A percentile compares a stretch with the other conserved stretches of the same genome.
phyloP scores from a whole-genome alignment of 2,888 invertebrate species.

The Sisyra terminalis region DNA sequence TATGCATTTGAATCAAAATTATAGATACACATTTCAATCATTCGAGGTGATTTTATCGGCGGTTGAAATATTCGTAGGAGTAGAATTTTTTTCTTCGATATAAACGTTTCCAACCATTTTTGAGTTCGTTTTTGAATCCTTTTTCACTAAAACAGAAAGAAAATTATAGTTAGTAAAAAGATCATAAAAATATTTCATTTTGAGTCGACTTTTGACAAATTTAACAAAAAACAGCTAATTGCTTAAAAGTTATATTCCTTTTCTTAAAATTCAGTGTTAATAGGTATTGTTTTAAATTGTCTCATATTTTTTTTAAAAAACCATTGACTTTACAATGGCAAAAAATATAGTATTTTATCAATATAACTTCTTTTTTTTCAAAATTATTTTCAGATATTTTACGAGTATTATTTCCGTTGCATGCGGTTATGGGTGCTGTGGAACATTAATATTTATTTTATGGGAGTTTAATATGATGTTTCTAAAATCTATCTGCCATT shows the following conservation, averaged over 20 bases:
- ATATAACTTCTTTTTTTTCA: background rate
- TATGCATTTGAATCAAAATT: background rate
- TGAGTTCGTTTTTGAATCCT: slow-evolving; percentile 24
- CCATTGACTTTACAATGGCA: too few relatives aligned
- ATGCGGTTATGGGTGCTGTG: background rate
- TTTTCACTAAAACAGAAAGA: slow-evolving; percentile 25
- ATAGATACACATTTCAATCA: background rate
- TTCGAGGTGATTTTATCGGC: background rate
- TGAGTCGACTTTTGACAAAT: too few relatives aligned
- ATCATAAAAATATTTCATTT: too few relatives aligned
- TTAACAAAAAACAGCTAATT: too few relatives aligned
- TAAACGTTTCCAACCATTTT: slow-evolving; percentile 27
- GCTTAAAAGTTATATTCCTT: too few relatives aligned
- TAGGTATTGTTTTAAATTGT: too few relatives aligned
- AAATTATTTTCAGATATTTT: background rate
- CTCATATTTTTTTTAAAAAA: too few relatives aligned
- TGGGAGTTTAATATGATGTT: background rate
- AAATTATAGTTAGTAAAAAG: too few relatives aligned
- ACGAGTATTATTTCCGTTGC: background rate
- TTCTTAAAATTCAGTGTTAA: too few relatives aligned
- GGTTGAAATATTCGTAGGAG: slow-evolving; percentile 2
- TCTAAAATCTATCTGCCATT: background rate
- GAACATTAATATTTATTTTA: background rate
- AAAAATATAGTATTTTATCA: background rate
- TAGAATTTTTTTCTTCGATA: slow-evolving; percentile 23